phyloP scores from a whole-genome alignment of 1,140 invertebrate species.

The Micrasema minimum region DNA sequence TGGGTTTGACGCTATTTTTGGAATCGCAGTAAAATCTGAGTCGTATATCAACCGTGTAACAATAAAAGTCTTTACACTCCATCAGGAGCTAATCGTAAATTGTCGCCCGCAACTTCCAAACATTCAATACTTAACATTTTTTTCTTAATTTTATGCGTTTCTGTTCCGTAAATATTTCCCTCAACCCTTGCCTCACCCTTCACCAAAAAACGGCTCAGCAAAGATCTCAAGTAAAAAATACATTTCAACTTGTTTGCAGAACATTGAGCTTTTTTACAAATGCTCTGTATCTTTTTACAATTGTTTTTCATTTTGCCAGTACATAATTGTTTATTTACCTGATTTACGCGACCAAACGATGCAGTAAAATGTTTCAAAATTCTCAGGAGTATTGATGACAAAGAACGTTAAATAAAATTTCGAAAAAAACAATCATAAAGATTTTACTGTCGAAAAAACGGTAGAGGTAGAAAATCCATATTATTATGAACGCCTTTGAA shows the following conservation, averaged over 20 bases:
- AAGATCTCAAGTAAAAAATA: too few species aligned
- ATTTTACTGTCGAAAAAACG: too few species aligned
- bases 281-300: background rate
- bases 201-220: background rate
- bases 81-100: conserved; percentile 34
- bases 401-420: conserved; percentile 18
- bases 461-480: too few species aligned
- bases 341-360: conserved; percentile 12
- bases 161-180: conserved; percentile 29
- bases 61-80: conserved; percentile 17
- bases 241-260: too few species aligned
- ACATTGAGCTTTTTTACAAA: background rate
- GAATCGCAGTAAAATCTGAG: conserved; percentile 8
- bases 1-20: too few species aligned
- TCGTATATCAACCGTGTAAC: conserved; percentile 35
- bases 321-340: background rate
- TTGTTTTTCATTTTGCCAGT: background rate
- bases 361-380: conserved; percentile 34
- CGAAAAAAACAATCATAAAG: conserved; percentile 13
- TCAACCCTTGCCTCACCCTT: background rate
- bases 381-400: conserved; percentile 37
- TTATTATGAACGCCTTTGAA: too few species aligned
- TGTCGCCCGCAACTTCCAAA: conserved; percentile 39
- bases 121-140: conserved; percentile 9
- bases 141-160: conserved; percentile 28